A percentile compares a stretch with the other conserved stretches of the same genome.
Evolutionary conservation across 2,797 vertebrate species (phyloP).

Genomic region (Trichosurus vulpecula): DNA sequence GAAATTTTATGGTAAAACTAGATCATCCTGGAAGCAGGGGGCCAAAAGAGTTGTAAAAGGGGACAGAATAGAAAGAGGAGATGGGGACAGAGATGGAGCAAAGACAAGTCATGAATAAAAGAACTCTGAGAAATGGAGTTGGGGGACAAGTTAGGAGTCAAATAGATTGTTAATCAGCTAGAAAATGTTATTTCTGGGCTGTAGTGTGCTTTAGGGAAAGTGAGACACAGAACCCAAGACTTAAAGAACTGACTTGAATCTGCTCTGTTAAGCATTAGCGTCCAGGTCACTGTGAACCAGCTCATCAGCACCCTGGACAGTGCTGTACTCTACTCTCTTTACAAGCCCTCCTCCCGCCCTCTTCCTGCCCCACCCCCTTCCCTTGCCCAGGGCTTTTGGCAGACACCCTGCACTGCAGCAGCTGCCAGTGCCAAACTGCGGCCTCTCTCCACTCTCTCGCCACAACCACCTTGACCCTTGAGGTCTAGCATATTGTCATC

Average conservation of each 20-base stretch:
- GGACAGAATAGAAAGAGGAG: background rate
- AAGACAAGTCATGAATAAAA: background rate
- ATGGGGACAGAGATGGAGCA: background rate
- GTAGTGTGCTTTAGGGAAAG: background rate
- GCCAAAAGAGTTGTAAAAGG: background rate
- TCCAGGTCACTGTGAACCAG: background rate
- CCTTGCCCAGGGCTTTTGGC: conserved; percentile 61
- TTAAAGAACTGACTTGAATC: background rate
- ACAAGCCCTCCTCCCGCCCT: no score
- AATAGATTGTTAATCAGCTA: background rate
- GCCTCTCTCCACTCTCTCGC: conserved; percentile 47
- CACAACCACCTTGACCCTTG: conserved; percentile 30
- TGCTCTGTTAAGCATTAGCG: background rate
- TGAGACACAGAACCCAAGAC: background rate
- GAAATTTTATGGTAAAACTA: background rate
- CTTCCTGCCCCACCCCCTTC: conserved; percentile 1
- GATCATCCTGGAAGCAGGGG: background rate
- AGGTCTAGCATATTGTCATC: conserved; percentile 54
- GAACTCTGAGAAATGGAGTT: background rate
- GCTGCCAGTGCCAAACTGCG: conserved; percentile 56
- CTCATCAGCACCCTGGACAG: conserved; percentile 79
- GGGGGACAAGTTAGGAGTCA: background rate
- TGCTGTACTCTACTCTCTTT: background rate
- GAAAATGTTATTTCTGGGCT: background rate
- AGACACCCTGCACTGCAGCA: conserved; percentile 66